A percentile compares a stretch with the other conserved stretches of the same genome.
Evolutionary conservation across 2,797 vertebrate genomes (phyloP).

Genomic region (Gambelia wislizenii): DNA sequence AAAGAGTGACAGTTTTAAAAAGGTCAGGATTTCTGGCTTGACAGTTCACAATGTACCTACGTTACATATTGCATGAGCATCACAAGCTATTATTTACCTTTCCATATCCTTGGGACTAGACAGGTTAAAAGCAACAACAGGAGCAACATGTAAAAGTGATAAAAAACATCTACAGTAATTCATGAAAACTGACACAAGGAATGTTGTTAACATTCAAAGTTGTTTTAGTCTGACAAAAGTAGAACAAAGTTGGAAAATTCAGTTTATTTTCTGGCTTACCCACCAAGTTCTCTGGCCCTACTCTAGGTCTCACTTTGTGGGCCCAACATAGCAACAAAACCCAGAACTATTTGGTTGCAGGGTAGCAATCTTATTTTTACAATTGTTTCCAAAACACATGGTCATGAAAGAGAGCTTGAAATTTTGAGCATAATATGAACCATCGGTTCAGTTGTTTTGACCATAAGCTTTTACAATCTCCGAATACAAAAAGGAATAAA

Average conservation of each 20-base stretch:
- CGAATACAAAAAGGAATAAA: slow-evolving; percentile 1
- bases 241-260: neutral
- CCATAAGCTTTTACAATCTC: neutral
- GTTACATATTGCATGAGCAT: neutral
- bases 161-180: neutral
- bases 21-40: neutral
- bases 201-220: neutral
- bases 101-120: neutral
- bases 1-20: neutral
- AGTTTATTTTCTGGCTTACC: neutral
- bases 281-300: neutral
- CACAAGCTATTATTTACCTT: neutral
- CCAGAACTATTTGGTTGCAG: neutral
- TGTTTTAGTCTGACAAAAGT: neutral
- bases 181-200: neutral
- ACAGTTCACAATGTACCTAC: neutral
- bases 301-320: neutral
- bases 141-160: neutral
- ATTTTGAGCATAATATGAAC: slow-evolving; percentile 11
- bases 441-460: slow-evolving; percentile 3
- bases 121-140: neutral
- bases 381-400: slow-evolving; percentile 14
- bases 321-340: neutral
- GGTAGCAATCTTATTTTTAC: slow-evolving; percentile 4
- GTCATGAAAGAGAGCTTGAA: slow-evolving; percentile 12